Evolutionary conservation across 2,888 invertebrate species (phyloP).

Genomic region (Tanypteryx hageni): DNA sequence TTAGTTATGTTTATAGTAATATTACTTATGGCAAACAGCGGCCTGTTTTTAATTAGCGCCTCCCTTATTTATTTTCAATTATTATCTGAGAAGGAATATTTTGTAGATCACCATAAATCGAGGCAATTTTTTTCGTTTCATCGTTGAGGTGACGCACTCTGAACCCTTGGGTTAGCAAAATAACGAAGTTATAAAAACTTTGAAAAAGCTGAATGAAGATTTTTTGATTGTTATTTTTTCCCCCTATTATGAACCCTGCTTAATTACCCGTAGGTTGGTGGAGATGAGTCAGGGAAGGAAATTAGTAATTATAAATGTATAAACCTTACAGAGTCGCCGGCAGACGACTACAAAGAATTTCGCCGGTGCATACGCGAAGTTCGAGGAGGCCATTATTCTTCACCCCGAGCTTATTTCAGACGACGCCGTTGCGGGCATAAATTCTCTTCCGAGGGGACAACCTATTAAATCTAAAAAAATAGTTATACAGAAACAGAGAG

Average conservation of each 20-base stretch:
- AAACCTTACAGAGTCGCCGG: not conserved
- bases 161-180: not conserved
- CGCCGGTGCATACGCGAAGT: constrained; percentile 6
- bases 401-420: constrained; percentile 26
- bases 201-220: constrained; percentile 14
- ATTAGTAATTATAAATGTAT: constrained; percentile 29
- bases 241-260: not conserved
- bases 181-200: not conserved
- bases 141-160: not conserved
- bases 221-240: not conserved
- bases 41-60: too few relatives aligned
- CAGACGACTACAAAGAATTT: constrained; percentile 28
- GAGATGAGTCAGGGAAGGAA: constrained; percentile 28
- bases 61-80: too few relatives aligned
- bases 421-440: not conserved
- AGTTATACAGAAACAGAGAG: not conserved
- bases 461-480: constrained; percentile 12
- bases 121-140: too few relatives aligned
- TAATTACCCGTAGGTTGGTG: constrained; percentile 14
- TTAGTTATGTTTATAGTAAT: too few relatives aligned
- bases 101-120: too few relatives aligned
- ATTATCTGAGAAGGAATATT: too few relatives aligned
- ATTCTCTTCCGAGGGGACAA: constrained; percentile 1
- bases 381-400: constrained; percentile 12
- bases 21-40: too few relatives aligned